phyloP scores from a whole-genome alignment of 1,140 invertebrate genomes.

The Drosophila littoralis region DNA sequence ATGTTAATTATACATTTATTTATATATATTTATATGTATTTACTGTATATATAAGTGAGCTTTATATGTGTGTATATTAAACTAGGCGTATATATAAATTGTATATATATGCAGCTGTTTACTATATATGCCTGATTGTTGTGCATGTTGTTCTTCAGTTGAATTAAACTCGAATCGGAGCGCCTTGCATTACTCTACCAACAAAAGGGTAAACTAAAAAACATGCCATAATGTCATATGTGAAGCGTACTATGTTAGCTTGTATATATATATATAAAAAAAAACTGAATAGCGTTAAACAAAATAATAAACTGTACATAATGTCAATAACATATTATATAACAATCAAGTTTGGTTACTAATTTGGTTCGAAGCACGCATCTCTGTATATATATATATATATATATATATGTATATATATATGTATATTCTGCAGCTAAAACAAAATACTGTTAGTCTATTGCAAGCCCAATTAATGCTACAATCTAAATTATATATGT shows the following conservation, averaged over 20 bases:
- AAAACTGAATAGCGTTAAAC: slow-evolving; percentile 42
- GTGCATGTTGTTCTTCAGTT: slow-evolving; percentile 74
- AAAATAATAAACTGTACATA: slow-evolving; percentile 73
- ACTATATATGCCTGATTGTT: slow-evolving; percentile 79
- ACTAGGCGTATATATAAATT: slow-evolving; percentile 52
- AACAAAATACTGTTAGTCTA: slow-evolving; percentile 83
- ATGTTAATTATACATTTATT: slow-evolving; percentile 62
- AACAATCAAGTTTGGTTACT: slow-evolving; percentile 78
- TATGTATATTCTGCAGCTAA: slow-evolving; percentile 52
- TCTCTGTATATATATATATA: slow-evolving; percentile 36
- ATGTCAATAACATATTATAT: slow-evolving; percentile 80
- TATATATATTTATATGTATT: slow-evolving; percentile 48
- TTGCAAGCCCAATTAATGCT: slow-evolving; percentile 76
- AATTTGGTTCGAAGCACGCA: slow-evolving; percentile 79
- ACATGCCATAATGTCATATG: slow-evolving; percentile 70
- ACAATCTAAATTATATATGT: slow-evolving; percentile 54
- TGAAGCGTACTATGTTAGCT: slow-evolving; percentile 62
- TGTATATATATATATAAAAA: slow-evolving; percentile 11
- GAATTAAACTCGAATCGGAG: slow-evolving; percentile 63
- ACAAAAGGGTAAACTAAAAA: slow-evolving; percentile 46
- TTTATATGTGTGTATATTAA: slow-evolving; percentile 59
- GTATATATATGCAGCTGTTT: slow-evolving; percentile 70
- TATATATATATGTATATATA: neutral
- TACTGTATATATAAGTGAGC: slow-evolving; percentile 50
- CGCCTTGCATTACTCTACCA: slow-evolving; percentile 56